Percentiles rank a stretch among this genome's conserved stretches.
phyloP scores from a whole-genome alignment of 1,140 invertebrate genomes.

The Macrocentrus cingulum region DNA sequence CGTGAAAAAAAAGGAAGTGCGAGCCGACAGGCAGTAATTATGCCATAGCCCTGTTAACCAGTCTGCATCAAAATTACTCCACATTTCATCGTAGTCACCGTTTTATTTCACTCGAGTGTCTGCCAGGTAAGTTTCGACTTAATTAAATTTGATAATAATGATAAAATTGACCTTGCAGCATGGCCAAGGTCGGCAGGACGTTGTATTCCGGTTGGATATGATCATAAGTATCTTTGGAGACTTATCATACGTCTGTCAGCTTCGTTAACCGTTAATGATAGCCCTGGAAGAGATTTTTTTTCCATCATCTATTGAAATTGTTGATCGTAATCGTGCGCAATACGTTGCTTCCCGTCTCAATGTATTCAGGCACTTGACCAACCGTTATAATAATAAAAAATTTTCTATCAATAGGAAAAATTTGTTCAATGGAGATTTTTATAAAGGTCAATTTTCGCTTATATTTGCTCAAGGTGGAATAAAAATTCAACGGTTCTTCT shows the following conservation, averaged over 20 bases:
- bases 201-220: neutral
- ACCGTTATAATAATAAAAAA: no score
- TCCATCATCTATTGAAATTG: neutral
- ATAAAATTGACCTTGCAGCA: neutral
- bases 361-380: no score
- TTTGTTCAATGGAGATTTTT: no score
- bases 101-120: constrained; percentile 8
- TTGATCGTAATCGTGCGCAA: neutral
- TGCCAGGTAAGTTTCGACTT: constrained; percentile 10
- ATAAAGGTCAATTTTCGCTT: no score
- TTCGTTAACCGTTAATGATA: constrained; percentile 11
- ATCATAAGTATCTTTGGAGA: neutral
- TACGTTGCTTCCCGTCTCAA: no score
- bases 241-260: constrained; percentile 6
- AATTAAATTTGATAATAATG: no score
- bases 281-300: neutral
- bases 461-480: no score
- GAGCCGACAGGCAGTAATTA: constrained; percentile 37
- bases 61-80: constrained; percentile 45
- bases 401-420: no score
- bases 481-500: no score
- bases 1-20: constrained; percentile 28
- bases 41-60: constrained; percentile 44
- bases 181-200: no score
- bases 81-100: constrained; percentile 30